Evolutionary conservation across 2,113 vertebrate genomes (phyloP).

Genomic region (Thomomys bottae): DNA sequence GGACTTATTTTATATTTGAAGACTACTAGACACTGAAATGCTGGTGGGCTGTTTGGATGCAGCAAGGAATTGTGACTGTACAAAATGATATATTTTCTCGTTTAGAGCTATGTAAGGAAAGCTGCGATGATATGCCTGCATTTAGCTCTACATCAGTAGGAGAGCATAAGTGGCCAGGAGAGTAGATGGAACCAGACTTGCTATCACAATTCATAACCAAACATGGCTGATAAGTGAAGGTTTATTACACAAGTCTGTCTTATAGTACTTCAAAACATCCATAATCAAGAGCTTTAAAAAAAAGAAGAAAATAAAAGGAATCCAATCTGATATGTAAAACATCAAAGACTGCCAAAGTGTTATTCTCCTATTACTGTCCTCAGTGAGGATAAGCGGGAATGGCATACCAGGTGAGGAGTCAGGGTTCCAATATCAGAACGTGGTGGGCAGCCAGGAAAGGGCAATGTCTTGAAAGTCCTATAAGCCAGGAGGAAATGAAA

Average conservation of each 20-base stretch:
- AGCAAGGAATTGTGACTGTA: background rate
- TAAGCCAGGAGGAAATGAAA: background rate
- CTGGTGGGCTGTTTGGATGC: background rate
- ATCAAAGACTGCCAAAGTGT: background rate
- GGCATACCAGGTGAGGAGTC: background rate
- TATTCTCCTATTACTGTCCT: background rate
- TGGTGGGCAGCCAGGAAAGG: background rate
- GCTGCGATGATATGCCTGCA: background rate
- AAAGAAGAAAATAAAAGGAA: background rate
- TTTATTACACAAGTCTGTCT: background rate
- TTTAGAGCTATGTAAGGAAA: background rate
- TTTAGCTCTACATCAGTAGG: background rate
- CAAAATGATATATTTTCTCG: background rate
- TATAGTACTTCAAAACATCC: background rate
- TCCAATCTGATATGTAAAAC: background rate
- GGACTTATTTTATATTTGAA: background rate
- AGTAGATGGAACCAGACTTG: background rate
- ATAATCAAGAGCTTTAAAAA: background rate
- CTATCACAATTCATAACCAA: background rate
- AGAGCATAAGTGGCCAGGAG: no score
- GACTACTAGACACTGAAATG: background rate
- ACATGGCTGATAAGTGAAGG: background rate
- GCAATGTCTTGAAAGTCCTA: background rate
- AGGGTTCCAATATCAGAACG: background rate
- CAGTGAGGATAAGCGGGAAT: background rate